phyloP scores from a whole-genome alignment of 1,140 invertebrate species.

The Pseudoatta argentina region DNA sequence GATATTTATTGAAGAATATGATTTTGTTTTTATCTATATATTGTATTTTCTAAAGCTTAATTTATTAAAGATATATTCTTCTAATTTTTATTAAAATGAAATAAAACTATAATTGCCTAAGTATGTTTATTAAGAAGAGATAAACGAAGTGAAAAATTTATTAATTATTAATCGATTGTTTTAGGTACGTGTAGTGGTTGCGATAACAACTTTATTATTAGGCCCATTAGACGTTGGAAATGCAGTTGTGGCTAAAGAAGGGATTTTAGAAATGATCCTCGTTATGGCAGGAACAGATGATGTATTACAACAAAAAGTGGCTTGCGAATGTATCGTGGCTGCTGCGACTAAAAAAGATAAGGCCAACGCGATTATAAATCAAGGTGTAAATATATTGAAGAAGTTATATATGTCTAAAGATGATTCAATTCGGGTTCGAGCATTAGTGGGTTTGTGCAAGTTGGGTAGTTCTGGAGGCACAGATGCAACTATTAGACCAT shows the following conservation, averaged over 20 bases:
- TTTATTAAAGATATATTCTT: background rate
- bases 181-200: conserved; percentile 91
- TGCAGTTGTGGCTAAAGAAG: conserved; percentile 95
- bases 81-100: conserved; percentile 3
- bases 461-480: conserved; percentile 98
- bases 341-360: conserved; percentile 99
- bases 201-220: conserved; percentile 95
- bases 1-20: background rate
- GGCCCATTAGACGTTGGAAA: conserved; percentile 98
- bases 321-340: conserved; percentile 98
- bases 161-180: background rate
- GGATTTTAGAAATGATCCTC: conserved; percentile 98
- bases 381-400: conserved; percentile 98
- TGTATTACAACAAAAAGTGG: conserved; percentile 95
- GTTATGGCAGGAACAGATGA: conserved; percentile 97
- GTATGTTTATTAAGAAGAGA: background rate
- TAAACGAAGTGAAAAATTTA: background rate
- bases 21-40: background rate
- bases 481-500: conserved; percentile 96
- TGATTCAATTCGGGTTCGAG: conserved; percentile 95
- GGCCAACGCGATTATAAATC: conserved; percentile 95
- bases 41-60: background rate
- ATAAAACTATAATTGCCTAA: background rate
- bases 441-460: conserved; percentile 98
- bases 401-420: conserved; percentile 96